Conservation (phyloP, 2,113 vertebrate genomes). For the Laticauda laticaudata region DNA sequence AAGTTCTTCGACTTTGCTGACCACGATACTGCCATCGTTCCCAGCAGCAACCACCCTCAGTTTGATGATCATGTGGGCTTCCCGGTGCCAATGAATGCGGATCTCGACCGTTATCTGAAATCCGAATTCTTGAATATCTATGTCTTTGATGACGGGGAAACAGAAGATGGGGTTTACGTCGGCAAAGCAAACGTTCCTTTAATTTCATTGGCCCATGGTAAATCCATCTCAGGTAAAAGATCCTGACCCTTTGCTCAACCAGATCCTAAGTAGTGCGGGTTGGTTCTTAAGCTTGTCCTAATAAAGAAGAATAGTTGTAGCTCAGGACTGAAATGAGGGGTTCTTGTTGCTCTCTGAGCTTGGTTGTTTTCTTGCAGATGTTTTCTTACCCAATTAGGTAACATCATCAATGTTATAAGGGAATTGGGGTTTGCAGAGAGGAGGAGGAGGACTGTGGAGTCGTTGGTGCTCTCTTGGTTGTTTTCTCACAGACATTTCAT, state of each 20-base stretch:
- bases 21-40: slow-evolving; percentile 78
- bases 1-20: slow-evolving; percentile 85
- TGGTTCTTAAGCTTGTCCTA: not conserved
- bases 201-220: slow-evolving; percentile 75
- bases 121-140: slow-evolving; percentile 77
- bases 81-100: slow-evolving; percentile 74
- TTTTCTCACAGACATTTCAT: not conserved
- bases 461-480: not conserved
- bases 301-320: too few relatives aligned
- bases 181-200: slow-evolving; percentile 84
- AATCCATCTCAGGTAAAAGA: slow-evolving; percentile 76
- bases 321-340: too few relatives aligned
- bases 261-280: rapidly evolving
- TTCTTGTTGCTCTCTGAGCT: too few relatives aligned
- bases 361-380: too few relatives aligned
- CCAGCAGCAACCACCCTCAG: slow-evolving; percentile 72
- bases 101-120: slow-evolving; percentile 81
- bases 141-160: slow-evolving; percentile 83
- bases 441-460: too few relatives aligned
- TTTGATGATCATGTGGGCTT: slow-evolving; percentile 80
- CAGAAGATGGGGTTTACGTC: slow-evolving; percentile 74
- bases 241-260: slow-evolving; percentile 20
- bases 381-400: too few relatives aligned
- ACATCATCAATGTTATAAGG: too few relatives aligned
- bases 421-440: too few relatives aligned